Evolutionary conservation across 2,797 vertebrate species (phyloP).

Genomic region (Lateolabrax maculatus): DNA sequence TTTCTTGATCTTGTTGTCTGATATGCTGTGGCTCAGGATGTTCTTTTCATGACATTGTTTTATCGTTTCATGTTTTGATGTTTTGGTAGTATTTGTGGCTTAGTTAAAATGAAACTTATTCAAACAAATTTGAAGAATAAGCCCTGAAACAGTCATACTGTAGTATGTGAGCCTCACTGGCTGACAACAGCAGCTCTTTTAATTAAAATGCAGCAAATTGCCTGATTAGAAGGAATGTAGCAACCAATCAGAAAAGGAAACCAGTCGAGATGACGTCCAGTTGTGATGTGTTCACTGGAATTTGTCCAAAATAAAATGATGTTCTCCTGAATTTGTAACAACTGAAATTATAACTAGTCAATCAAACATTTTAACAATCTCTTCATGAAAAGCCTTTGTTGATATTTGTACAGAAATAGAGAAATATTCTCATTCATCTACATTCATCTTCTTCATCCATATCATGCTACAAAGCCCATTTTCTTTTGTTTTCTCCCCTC

Average conservation of each 20-base stretch:
- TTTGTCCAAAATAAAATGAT: constrained; percentile 1
- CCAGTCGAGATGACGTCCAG: constrained; percentile 5
- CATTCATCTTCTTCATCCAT: not conserved
- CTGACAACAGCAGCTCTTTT: constrained; percentile 13
- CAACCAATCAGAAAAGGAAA: not conserved
- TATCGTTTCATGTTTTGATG: constrained; percentile 10
- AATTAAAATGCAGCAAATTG: constrained; percentile 33
- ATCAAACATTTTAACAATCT: not conserved
- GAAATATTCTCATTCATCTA: not conserved
- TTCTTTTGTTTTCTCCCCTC: not conserved
- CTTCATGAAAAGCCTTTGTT: not conserved
- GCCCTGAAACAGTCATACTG: constrained; percentile 14
- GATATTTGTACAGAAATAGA: not conserved
- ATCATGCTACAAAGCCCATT: not conserved
- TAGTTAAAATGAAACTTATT: constrained; percentile 27
- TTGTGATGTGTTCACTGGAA: not conserved
- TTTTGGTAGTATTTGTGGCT: constrained; percentile 14
- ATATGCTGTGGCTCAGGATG: not conserved
- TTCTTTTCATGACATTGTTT: constrained; percentile 8
- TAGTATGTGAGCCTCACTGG: constrained; percentile 19
- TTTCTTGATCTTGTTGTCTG: not conserved
- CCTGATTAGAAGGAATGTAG: constrained; percentile 27
- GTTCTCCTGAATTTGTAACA: not conserved
- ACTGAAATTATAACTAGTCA: not conserved
- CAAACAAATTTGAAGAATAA: not conserved